Conservation (phyloP, 2,888 invertebrate species). For the Tanypteryx hageni region DNA sequence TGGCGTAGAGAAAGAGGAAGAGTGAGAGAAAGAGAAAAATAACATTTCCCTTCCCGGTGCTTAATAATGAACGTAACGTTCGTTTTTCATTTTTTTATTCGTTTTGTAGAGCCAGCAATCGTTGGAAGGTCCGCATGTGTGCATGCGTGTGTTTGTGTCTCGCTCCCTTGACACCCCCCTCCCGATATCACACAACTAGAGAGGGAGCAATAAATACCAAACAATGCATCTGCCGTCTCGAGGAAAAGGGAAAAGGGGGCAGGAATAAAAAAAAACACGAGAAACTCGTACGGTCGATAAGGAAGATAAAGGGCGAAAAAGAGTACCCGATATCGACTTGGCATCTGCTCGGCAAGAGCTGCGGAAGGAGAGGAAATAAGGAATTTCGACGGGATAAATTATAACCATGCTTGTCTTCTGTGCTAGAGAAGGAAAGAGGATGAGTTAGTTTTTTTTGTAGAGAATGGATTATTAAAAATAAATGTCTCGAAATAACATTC, state of each 20-base stretch:
- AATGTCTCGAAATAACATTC: neutral
- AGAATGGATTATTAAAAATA: neutral
- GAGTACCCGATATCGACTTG: neutral
- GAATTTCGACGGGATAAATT: neutral
- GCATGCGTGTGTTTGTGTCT: neutral
- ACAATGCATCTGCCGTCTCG: slow-evolving; percentile 37
- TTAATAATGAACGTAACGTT: neutral
- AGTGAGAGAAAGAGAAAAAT: neutral
- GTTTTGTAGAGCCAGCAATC: neutral
- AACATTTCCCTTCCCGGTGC: slow-evolving; percentile 6
- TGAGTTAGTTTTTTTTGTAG: neutral
- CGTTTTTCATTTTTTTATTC: neutral
- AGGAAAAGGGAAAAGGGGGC: neutral
- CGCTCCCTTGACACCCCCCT: neutral
- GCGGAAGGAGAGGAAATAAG: neutral
- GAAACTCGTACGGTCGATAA: neutral
- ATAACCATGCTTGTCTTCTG: neutral
- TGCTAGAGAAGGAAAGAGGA: neutral
- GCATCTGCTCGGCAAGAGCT: neutral
- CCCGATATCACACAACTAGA: neutral
- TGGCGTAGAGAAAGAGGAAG: neutral
- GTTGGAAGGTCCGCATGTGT: neutral
- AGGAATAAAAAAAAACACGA: neutral
- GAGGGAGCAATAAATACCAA: slow-evolving; percentile 35
- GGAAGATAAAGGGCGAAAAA: neutral